Percentiles rank a stretch among this genome's conserved stretches.
phyloP scores from a whole-genome alignment of 2,797 vertebrate species.

The Chrosomus eos region DNA sequence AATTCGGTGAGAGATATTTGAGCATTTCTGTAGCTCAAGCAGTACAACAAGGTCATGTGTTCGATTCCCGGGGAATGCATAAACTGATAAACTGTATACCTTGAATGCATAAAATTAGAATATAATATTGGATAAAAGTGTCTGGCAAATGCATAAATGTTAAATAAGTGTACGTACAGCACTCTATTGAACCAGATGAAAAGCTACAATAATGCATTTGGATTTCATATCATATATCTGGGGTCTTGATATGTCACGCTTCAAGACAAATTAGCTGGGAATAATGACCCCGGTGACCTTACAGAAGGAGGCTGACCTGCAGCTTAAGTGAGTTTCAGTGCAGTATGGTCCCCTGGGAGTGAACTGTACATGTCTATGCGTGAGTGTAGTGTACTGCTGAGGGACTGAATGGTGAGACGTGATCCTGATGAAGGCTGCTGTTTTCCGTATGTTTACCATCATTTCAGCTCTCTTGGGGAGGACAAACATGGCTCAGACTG shows the following conservation, averaged over 20 bases:
- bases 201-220: background rate
- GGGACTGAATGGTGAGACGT: constrained; percentile 28
- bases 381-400: constrained; percentile 37
- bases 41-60: background rate
- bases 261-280: background rate
- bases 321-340: constrained; percentile 57
- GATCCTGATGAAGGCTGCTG: constrained; percentile 71
- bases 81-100: background rate
- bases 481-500: constrained; percentile 66
- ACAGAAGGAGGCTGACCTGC: background rate
- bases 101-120: no score
- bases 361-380: constrained; percentile 16
- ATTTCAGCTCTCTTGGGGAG: constrained; percentile 63
- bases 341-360: constrained; percentile 26
- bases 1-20: background rate
- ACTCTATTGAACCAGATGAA: background rate
- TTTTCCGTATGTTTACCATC: constrained; percentile 78
- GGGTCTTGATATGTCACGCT: background rate
- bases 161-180: background rate
- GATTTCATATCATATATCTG: background rate
- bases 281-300: constrained; percentile 5
- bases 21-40: background rate
- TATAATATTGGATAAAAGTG: background rate
- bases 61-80: background rate
- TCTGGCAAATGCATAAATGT: background rate